Evolutionary conservation across 2,113 vertebrate species (phyloP).

Genomic region (Eira barbara): DNA sequence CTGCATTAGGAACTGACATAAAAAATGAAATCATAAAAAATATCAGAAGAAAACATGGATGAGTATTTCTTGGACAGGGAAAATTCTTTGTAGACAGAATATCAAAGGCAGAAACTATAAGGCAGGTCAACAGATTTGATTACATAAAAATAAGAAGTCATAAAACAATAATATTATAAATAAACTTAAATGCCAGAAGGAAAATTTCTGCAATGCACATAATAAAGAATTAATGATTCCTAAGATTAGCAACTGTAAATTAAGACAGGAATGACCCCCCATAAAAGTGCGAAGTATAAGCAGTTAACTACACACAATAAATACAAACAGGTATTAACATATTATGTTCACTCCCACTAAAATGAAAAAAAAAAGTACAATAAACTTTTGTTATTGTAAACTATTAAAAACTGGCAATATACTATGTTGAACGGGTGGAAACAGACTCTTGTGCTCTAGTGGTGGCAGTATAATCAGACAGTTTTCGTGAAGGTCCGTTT

Average conservation of each 20-base stretch:
- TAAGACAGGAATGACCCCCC: neutral
- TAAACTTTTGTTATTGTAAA: neutral
- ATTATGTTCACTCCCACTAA: neutral
- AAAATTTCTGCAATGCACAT: neutral
- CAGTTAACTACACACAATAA: neutral
- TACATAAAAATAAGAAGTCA: neutral
- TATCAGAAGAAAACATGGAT: neutral
- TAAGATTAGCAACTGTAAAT: neutral
- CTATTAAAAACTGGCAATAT: neutral
- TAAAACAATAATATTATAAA: neutral
- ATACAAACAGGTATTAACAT: neutral
- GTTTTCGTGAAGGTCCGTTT: neutral
- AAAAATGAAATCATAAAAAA: conserved; percentile 14
- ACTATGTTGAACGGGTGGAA: neutral
- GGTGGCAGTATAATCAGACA: neutral
- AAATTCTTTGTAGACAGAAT: neutral
- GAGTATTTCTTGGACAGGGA: neutral
- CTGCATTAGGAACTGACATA: neutral
- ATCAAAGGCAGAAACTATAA: neutral
- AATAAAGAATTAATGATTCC: neutral
- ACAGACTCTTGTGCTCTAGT: neutral
- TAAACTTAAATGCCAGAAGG: neutral
- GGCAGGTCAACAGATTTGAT: neutral
- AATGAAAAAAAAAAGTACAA: neutral
- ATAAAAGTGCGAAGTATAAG: neutral